Evolutionary conservation across 2,797 vertebrate species (phyloP).

Genomic region (Takifugu ocellatus): DNA sequence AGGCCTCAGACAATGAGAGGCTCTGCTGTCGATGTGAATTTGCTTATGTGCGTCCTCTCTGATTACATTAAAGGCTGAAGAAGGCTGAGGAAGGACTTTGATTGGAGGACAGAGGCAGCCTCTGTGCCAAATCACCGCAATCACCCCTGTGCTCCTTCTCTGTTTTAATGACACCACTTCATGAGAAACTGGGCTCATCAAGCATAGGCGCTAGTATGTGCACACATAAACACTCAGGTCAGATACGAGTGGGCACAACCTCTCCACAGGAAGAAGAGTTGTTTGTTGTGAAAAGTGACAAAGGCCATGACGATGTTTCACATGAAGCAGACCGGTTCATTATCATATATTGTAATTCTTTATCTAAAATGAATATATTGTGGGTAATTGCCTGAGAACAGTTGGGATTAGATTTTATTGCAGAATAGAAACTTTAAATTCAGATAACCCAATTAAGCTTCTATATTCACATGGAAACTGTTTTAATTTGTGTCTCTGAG

Average conservation of each 20-base stretch:
- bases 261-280: constrained; percentile 61
- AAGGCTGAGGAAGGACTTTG: constrained; percentile 62
- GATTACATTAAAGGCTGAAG: constrained; percentile 71
- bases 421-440: too few species aligned
- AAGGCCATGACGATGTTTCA: constrained; percentile 19
- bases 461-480: too few species aligned
- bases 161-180: constrained; percentile 78
- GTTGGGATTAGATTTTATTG: neutral
- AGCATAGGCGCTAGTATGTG: constrained; percentile 27
- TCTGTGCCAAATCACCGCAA: constrained; percentile 74
- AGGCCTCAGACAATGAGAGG: constrained; percentile 1
- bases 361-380: too few species aligned
- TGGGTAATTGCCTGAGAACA: too few species aligned
- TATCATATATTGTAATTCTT: too few species aligned
- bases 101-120: constrained; percentile 71
- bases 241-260: constrained; percentile 24
- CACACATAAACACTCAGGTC: constrained; percentile 27
- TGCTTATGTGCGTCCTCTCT: constrained; percentile 37
- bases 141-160: constrained; percentile 74
- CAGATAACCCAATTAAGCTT: too few species aligned
- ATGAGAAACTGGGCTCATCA: constrained; percentile 74
- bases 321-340: too few species aligned
- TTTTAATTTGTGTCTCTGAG: too few species aligned
- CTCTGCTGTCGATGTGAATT: constrained; percentile 26
- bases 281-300: constrained; percentile 1